These are phyloP conservation scores for Gasterosteus aculeatus DNA, from an alignment of 2,113 vertebrate species.

Conservation along the genomic window DNA sequence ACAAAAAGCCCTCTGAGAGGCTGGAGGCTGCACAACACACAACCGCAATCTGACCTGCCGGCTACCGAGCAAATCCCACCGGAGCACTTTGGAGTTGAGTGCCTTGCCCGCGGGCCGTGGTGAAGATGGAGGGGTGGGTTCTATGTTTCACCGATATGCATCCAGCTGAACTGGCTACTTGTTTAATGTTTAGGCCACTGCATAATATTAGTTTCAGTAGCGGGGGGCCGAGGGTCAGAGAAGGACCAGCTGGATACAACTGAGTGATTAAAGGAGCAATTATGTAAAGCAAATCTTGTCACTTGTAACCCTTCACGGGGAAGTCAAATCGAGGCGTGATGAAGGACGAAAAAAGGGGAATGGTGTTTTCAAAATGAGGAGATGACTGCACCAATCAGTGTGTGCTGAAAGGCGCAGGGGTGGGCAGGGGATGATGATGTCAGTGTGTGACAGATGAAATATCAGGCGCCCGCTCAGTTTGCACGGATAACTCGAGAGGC, in stretches of 20 bases:
- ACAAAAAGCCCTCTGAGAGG: constrained; percentile 62
- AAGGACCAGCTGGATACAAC: background rate
- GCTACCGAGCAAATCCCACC: background rate
- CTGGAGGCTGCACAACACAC: constrained; percentile 19
- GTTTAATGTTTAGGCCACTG: background rate
- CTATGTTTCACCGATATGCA: background rate
- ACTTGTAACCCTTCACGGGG: background rate
- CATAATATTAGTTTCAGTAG: background rate
- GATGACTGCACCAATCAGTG: constrained; percentile 39
- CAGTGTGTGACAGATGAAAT: constrained; percentile 62
- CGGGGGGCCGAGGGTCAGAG: background rate
- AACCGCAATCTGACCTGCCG: constrained; percentile 2
- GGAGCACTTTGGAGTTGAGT: constrained; percentile 1
- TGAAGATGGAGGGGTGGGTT: background rate
- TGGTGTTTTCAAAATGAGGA: constrained; percentile 26
- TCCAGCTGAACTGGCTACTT: background rate
- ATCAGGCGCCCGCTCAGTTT: constrained; percentile 62
- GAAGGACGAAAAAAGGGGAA: constrained; percentile 6
- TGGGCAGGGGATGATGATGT: constrained; percentile 64
- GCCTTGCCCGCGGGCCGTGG: background rate
- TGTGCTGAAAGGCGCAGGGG: constrained; percentile 37
- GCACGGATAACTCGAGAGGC: constrained; percentile 46
- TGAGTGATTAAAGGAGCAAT: background rate
- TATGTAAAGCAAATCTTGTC: background rate
- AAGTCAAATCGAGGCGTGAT: constrained; percentile 15